phyloP scores from a whole-genome alignment of 1,140 invertebrate species.

The Drosophila albomicans region DNA sequence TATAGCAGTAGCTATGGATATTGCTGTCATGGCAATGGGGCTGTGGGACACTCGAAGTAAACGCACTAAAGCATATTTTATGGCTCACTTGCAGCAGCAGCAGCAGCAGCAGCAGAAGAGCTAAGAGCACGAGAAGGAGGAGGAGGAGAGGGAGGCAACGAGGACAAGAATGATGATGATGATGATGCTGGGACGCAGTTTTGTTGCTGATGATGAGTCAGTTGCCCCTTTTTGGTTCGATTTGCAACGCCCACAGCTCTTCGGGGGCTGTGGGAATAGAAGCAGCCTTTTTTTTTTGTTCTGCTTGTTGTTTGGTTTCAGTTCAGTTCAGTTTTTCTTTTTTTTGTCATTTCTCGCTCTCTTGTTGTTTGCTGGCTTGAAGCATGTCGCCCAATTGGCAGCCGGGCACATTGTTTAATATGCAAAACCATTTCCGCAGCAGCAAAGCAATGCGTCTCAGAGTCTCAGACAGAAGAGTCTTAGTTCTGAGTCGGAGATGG shows the following conservation, averaged over 20 bases:
- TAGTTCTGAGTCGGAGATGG: slow-evolving; percentile 3
- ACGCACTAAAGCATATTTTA: slow-evolving; percentile 75
- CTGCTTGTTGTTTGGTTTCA: slow-evolving; percentile 1
- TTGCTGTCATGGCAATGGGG: slow-evolving; percentile 14
- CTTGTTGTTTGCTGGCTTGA: neutral
- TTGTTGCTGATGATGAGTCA: slow-evolving; percentile 60
- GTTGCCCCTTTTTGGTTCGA: slow-evolving; percentile 38
- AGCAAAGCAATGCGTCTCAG: slow-evolving; percentile 61
- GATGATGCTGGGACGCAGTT: slow-evolving; percentile 47
- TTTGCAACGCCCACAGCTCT: slow-evolving; percentile 43
- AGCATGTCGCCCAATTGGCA: slow-evolving; percentile 47
- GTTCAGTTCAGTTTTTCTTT: too few species aligned
- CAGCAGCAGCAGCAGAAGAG: slow-evolving; percentile 36
- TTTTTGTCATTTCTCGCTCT: too few species aligned
- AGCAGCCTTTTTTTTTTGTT: slow-evolving; percentile 11
- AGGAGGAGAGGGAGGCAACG: neutral
- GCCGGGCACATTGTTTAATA: slow-evolving; percentile 76
- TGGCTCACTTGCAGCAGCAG: slow-evolving; percentile 74
- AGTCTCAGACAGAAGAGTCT: slow-evolving; percentile 7
- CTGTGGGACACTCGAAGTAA: slow-evolving; percentile 36
- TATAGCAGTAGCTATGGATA: slow-evolving; percentile 7
- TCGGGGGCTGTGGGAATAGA: slow-evolving; percentile 24
- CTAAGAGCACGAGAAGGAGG: too few species aligned
- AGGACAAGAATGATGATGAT: slow-evolving; percentile 43
- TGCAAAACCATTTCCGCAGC: slow-evolving; percentile 82